Evolutionary conservation across 2,888 invertebrate species (phyloP).

Genomic region (Morpho helenor): DNA sequence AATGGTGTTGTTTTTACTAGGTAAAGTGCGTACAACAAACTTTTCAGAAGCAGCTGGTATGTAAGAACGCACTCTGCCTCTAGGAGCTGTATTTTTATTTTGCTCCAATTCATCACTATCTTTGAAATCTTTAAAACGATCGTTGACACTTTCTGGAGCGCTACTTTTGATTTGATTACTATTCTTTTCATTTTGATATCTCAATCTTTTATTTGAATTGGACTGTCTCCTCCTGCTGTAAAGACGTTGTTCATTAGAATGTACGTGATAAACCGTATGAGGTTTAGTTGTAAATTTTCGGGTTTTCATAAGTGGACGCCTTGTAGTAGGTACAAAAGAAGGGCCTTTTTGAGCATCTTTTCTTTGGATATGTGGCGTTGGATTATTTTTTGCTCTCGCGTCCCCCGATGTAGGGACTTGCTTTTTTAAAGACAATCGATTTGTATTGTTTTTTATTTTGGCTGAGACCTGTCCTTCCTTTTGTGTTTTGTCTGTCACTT

Average conservation of each 20-base stretch:
- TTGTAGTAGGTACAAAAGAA: background rate
- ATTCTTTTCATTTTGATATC: background rate
- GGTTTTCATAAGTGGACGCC: constrained; percentile 9
- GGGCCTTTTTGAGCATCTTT: background rate
- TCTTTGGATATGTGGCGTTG: background rate
- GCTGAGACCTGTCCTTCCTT: background rate
- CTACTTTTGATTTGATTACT: background rate
- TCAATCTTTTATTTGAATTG: background rate
- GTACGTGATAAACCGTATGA: constrained; percentile 1
- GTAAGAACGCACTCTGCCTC: background rate
- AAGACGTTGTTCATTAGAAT: constrained; percentile 1
- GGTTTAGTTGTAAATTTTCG: constrained; percentile 8
- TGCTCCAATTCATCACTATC: background rate
- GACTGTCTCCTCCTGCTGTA: background rate
- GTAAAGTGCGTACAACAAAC: background rate
- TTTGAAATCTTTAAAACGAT: constrained; percentile 1
- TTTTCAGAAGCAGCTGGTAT: constrained; percentile 5
- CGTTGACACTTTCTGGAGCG: background rate
- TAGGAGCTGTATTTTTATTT: background rate
- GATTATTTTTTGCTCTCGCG: background rate
- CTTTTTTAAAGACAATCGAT: background rate
- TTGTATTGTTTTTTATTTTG: background rate
- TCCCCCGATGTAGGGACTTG: too few species aligned
- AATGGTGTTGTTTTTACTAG: background rate
- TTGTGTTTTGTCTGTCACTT: background rate